Percentiles rank a stretch among this genome's conserved stretches.
These are phyloP conservation scores for Melanargia galathea DNA, from an alignment of 2,888 invertebrate species.

Conservation along the genomic window DNA sequence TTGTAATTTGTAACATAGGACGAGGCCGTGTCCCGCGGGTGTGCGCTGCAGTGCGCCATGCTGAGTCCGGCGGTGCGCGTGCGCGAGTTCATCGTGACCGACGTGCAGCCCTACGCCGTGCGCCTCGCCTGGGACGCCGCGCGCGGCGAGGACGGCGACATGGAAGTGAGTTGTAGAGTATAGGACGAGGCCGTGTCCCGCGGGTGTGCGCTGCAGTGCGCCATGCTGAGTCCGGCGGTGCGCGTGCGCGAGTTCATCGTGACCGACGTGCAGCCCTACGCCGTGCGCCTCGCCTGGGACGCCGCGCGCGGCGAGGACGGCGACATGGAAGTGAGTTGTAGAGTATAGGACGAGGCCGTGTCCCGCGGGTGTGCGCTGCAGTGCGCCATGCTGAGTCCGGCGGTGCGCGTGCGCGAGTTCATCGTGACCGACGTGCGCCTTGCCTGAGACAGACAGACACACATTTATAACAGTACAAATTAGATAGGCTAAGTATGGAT, in stretches of 20 bases:
- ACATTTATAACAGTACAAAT: no score
- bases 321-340: constrained; percentile 87
- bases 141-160: constrained; percentile 86
- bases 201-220: constrained; percentile 98
- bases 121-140: constrained; percentile 91
- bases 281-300: constrained; percentile 93
- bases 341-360: constrained; percentile 93
- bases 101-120: constrained; percentile 95
- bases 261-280: constrained; percentile 95
- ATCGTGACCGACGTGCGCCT: constrained; percentile 95
- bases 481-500: no score
- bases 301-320: constrained; percentile 85
- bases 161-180: constrained; percentile 72
- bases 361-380: constrained; percentile 97
- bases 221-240: constrained; percentile 98
- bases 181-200: constrained; percentile 97
- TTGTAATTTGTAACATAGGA: constrained; percentile 85
- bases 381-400: constrained; percentile 98
- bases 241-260: constrained; percentile 97
- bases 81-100: constrained; percentile 96
- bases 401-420: constrained; percentile 98
- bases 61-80: constrained; percentile 98
- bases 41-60: constrained; percentile 98
- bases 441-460: constrained; percentile 87
- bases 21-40: constrained; percentile 98